Evolutionary conservation across 2,888 invertebrate species (phyloP).

Genomic region (Torymus texanus): DNA sequence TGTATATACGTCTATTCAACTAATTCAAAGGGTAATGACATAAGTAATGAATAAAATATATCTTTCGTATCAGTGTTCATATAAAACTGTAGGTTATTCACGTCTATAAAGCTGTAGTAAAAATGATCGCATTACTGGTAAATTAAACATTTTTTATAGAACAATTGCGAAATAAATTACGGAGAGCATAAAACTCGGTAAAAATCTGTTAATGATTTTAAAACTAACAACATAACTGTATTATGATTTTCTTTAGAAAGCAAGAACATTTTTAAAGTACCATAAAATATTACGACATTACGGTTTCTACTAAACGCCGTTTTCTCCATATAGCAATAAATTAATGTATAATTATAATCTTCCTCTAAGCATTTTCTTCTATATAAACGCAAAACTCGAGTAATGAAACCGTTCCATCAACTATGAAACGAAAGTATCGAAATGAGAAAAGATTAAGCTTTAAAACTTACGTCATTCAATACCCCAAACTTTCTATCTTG

Average conservation of each 20-base stretch:
- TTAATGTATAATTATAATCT: constrained; percentile 47
- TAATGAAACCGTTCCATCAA: constrained; percentile 32
- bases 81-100: no score
- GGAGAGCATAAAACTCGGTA: constrained; percentile 2
- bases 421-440: constrained; percentile 32
- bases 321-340: constrained; percentile 38
- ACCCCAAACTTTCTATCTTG: constrained; percentile 31
- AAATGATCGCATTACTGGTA: background rate
- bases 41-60: no score
- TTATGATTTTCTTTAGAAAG: constrained; percentile 46
- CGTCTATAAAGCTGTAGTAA: background rate
- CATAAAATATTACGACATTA: constrained; percentile 49
- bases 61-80: no score
- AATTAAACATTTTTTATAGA: constrained; percentile 1
- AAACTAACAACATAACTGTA: constrained; percentile 36
- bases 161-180: constrained; percentile 18
- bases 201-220: constrained; percentile 35
- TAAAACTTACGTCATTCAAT: constrained; percentile 34
- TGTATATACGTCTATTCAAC: no score
- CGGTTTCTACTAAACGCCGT: constrained; percentile 19
- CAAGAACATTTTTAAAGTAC: constrained; percentile 36
- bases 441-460: constrained; percentile 21
- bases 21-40: no score
- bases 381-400: constrained; percentile 14
- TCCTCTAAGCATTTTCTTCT: constrained; percentile 17